Evolutionary conservation across 2,888 invertebrate genomes (phyloP), one percentile per base, ranked within the genome.

Genomic region (Iphiclides podalirius): DNA sequence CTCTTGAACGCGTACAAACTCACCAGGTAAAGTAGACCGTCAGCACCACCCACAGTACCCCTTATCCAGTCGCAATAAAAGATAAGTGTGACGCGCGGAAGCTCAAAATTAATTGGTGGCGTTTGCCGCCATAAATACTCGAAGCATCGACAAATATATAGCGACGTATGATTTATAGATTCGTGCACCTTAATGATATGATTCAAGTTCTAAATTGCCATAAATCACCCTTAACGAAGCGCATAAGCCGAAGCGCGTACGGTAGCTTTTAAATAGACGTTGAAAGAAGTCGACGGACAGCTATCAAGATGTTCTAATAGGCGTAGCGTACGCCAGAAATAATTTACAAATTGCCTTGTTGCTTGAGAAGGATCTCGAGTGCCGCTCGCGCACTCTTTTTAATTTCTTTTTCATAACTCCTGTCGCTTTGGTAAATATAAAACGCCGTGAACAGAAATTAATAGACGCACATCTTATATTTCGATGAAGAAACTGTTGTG

Each of bases 281-380:
- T 86, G 88, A 88, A 86, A 88, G 86, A 85, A 83, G 76, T 77
- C 71, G 81, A 84, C 84, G 75, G 86, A 72, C 80, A 80, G 76
- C 82, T 76, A 84, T 87, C 87, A 86, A 82, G 86, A 77, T 72
- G 72, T 77, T 71, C 86, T 88, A 88, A 88, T 87, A 87, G 85
- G 83, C 83, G 81, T 81, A 75, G 64, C 79, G 72, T 68, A 68
- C 57, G 79, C 77, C 80, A 79, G 76, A 78, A 86, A 86, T 86
- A 86, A 84, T 79, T 83, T 79, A 87, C 84, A 85, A 86, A 86
- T 81, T 76, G 75, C 67, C 65, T 70, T 61, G 70, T 70, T 70
- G 68, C 36, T 44, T 45, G 50, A 50, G n/a, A 40, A 28, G 50
- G 65, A 45, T 50, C 36, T 38, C 39, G 8, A 26, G 37, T 23